Conservation (phyloP, 37 sponge, comb jelly and placozoan species). For the Diacarnus erythraeanus region DNA sequence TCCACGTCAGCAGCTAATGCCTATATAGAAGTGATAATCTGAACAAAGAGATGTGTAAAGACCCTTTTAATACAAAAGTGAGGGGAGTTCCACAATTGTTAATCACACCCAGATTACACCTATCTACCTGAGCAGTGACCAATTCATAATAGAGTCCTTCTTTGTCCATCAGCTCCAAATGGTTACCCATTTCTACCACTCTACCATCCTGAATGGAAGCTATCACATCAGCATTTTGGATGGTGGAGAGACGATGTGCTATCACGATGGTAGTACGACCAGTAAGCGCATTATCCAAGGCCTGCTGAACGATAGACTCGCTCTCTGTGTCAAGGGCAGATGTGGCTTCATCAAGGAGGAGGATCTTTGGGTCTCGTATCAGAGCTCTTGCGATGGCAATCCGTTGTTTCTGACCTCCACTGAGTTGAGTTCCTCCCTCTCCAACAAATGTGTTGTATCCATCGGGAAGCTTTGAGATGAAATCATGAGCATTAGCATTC, state of each 20-base stretch:
- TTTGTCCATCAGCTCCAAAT: slow-evolving; percentile 68
- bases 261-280: slow-evolving; percentile 91
- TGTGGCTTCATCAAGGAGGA: slow-evolving; percentile 93
- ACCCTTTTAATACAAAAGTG: background rate
- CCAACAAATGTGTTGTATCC: slow-evolving; percentile 88
- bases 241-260: slow-evolving; percentile 88
- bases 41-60: too few relatives aligned
- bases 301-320: slow-evolving; percentile 81
- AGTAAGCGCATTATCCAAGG: slow-evolving; percentile 75
- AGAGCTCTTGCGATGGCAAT: slow-evolving; percentile 92
- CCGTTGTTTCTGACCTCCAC: slow-evolving; percentile 94
- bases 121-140: slow-evolving; percentile 73
- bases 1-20: background rate
- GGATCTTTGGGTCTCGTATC: slow-evolving; percentile 76
- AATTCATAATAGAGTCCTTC: slow-evolving; percentile 88
- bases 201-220: slow-evolving; percentile 58
- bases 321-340: slow-evolving; percentile 94
- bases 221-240: slow-evolving; percentile 80
- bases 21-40: slow-evolving; percentile 10
- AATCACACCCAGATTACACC: background rate
- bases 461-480: slow-evolving; percentile 76
- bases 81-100: background rate
- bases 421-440: slow-evolving; percentile 81
- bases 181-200: slow-evolving; percentile 77
- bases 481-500: slow-evolving; percentile 82